phyloP scores from a whole-genome alignment of 1,140 invertebrate genomes.

The Bombus fervidus region DNA sequence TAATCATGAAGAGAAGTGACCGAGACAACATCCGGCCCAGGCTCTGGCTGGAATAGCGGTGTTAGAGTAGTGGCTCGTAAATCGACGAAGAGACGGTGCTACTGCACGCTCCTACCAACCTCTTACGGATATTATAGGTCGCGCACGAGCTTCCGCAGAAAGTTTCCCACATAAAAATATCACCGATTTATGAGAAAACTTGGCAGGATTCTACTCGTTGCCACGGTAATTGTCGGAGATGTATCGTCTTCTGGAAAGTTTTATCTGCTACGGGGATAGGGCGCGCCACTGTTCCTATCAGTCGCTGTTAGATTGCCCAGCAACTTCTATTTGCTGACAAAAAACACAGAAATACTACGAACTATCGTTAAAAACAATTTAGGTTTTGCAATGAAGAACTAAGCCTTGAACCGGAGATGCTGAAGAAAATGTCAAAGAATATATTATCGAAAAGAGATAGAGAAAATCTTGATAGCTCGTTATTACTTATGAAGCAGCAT shows the following conservation, averaged over 20 bases:
- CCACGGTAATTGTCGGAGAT: slow-evolving; percentile 75
- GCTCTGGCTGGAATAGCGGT: background rate
- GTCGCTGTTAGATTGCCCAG: background rate
- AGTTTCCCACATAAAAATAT: slow-evolving; percentile 77
- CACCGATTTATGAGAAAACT: slow-evolving; percentile 76
- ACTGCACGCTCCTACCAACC: slow-evolving; percentile 48
- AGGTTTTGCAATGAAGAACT: no score
- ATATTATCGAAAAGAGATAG: no score
- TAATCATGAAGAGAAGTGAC: slow-evolving; percentile 50
- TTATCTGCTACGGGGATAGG: slow-evolving; percentile 52
- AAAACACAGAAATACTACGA: no score
- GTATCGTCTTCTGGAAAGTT: slow-evolving; percentile 67
- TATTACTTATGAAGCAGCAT: no score
- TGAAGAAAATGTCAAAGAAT: no score
- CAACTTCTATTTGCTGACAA: background rate
- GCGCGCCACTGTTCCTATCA: slow-evolving; percentile 19
- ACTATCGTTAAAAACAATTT: background rate
- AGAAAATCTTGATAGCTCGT: no score
- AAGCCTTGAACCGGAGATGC: no score
- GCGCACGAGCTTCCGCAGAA: slow-evolving; percentile 63
- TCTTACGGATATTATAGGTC: slow-evolving; percentile 74
- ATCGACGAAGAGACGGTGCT: slow-evolving; percentile 51
- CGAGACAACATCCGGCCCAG: slow-evolving; percentile 23
- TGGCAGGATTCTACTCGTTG: slow-evolving; percentile 62
- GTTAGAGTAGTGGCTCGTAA: slow-evolving; percentile 45